phyloP scores from a whole-genome alignment of 2,888 invertebrate genomes.

The Thecophora atra region DNA sequence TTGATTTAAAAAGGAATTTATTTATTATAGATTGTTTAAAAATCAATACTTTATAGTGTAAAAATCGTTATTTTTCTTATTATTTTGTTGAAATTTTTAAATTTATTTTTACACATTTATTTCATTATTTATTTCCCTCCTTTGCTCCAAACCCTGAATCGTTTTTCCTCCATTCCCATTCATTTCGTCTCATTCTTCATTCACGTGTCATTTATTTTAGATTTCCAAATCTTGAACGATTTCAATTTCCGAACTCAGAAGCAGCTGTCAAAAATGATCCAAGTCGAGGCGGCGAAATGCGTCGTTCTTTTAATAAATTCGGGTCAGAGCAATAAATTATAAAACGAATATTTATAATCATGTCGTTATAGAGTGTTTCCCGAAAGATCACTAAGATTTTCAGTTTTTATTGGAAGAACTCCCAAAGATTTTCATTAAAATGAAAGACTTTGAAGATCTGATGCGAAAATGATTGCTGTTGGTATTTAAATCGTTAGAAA shows the following conservation, averaged over 20 bases:
- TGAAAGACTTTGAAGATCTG: neutral
- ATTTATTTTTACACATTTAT: neutral
- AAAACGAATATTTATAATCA: too few species aligned
- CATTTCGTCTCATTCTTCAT: neutral
- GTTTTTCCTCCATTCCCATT: neutral
- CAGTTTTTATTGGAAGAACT: neutral
- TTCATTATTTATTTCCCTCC: conserved; percentile 1
- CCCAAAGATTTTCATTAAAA: neutral
- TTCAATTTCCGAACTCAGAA: neutral
- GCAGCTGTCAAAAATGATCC: neutral
- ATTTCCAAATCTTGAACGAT: neutral
- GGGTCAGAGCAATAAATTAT: too few species aligned
- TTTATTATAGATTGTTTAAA: too few species aligned
- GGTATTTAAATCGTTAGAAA: too few species aligned
- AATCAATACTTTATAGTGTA: too few species aligned
- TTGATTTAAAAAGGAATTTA: too few species aligned
- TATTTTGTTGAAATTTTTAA: neutral
- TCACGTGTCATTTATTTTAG: neutral
- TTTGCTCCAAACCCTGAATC: neutral
- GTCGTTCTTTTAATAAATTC: too few species aligned
- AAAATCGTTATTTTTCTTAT: neutral
- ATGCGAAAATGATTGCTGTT: neutral
- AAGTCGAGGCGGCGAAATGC: too few species aligned
- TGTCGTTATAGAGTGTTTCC: too few species aligned
- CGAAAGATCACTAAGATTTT: neutral